Conservation (phyloP, 2,888 invertebrate species). For the Napeogenes inachia region DNA sequence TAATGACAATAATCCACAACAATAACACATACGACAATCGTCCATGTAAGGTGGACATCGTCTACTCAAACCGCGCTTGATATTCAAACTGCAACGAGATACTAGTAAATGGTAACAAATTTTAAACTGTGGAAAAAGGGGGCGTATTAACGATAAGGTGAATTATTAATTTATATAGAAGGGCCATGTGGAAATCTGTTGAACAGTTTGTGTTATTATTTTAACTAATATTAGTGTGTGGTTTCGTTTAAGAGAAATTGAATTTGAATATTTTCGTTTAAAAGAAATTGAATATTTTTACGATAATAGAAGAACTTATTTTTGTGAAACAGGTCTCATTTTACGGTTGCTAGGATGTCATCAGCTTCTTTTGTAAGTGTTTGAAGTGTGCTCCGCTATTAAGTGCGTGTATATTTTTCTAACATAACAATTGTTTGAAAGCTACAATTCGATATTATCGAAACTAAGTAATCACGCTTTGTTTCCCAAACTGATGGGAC, state of each 20-base stretch:
- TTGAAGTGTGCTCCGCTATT: too few species aligned
- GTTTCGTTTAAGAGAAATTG: background rate
- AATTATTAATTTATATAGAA: background rate
- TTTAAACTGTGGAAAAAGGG: background rate
- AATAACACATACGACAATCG: background rate
- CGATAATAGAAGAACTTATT: too few species aligned
- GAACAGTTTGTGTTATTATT: background rate
- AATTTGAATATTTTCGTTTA: too few species aligned
- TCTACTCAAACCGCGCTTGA: background rate
- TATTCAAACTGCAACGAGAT: background rate
- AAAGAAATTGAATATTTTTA: too few species aligned
- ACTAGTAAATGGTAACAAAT: background rate
- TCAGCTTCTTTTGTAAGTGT: too few species aligned
- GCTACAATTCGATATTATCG: too few species aligned
- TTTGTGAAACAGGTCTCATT: too few species aligned
- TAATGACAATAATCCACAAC: slow-evolving; percentile 12
- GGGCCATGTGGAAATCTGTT: slow-evolving; percentile 7
- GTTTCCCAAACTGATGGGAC: too few species aligned
- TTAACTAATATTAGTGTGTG: background rate
- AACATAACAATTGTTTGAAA: too few species aligned
- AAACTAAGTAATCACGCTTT: too few species aligned
- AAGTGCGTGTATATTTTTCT: too few species aligned
- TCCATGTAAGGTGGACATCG: background rate
- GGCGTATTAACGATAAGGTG: slow-evolving; percentile 2
- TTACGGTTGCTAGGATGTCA: too few species aligned